phyloP scores from a whole-genome alignment of 2,797 vertebrate genomes.

The Neomorphus geoffroyi region DNA sequence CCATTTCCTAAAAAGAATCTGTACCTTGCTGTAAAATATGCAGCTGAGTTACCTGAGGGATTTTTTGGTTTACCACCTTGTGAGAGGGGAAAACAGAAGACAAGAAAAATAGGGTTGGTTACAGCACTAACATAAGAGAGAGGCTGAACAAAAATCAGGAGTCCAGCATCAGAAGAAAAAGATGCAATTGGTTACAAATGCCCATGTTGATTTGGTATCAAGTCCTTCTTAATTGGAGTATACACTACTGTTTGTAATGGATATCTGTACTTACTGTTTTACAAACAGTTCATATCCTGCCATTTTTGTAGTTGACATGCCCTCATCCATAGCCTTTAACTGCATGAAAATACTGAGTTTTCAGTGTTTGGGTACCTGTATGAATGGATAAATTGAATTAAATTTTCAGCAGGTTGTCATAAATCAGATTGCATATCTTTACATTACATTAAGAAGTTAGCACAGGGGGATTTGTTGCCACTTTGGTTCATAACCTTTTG shows the following conservation, averaged over 20 bases:
- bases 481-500: background rate
- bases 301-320: rapidly evolving
- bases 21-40: background rate
- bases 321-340: background rate
- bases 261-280: background rate
- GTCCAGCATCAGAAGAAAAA: background rate
- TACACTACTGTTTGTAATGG: background rate
- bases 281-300: background rate
- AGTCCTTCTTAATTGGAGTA: background rate
- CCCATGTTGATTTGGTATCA: background rate
- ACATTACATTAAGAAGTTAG: background rate
- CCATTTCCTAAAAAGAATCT: background rate
- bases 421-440: background rate
- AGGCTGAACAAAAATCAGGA: rapidly evolving
- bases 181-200: background rate
- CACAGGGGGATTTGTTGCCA: background rate
- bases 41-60: background rate
- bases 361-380: background rate
- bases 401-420: background rate
- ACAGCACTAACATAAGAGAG: background rate
- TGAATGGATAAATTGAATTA: background rate
- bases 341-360: background rate
- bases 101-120: background rate
- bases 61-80: rapidly evolving
- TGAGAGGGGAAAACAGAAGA: background rate